Base-by-base conservation (phyloP, 2,797 vertebrate genomes). In the Ptychadena robeensis region DNA sequence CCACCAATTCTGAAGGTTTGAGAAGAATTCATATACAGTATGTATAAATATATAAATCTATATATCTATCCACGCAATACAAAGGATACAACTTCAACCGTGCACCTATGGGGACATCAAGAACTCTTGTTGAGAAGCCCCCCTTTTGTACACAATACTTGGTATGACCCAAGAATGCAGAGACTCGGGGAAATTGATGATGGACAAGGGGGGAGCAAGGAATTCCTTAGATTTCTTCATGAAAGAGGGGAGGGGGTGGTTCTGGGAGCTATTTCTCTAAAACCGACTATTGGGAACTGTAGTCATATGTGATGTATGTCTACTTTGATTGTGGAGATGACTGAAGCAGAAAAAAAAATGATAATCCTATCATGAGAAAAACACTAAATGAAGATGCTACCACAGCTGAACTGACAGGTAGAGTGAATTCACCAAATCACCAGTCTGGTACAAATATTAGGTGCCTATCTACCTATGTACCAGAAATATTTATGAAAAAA, bases 401-500 rank as follows among this genome's bases (percentile, higher is more conserved):
- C 31, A 61, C 37, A 70, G 48, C 14, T 68, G 30, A 70, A 79
- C 66, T 69, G 44, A 63, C 37, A 76, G 34, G 73, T 76, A 82
- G 65, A 82, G n/a, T 59, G 53, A 37, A 61, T 74, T 35, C 75
- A 75, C 74, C 74, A 14, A 87, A 2, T 0, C 0, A 0, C 79
- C 84, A 67, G 74, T 84, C 53, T 22, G 86, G 83, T 86, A 83
- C 71, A 78, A n/a, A 30, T 82, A 27, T 27, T 61, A 66, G 73
- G 5, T 53, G 18, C 35, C 57, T n/a, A n/a, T 40, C 68, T 35
- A 75, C 64, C 76, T 80, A 71, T 70, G 88, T 83, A 86, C 86
- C 88, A 82, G 91, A 96, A 94, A 94, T 99, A 99, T 99, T 99
- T 99, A 99, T 98, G 94, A 96, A 94, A 96, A 97, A 66, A 95